Evolutionary conservation across 2,888 invertebrate genomes (phyloP).

Genomic region (Atrina japonica): DNA sequence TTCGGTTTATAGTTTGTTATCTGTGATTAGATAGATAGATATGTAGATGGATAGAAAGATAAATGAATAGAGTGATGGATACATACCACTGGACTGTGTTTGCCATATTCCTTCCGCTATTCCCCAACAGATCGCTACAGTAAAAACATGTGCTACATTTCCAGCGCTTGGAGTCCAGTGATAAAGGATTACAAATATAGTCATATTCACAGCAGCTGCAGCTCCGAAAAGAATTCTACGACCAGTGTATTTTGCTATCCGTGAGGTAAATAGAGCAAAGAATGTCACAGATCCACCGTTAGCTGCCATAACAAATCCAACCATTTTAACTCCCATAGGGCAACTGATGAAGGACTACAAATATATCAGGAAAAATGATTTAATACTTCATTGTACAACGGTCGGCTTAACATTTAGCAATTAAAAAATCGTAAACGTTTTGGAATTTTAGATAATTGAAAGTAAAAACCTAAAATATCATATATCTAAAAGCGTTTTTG

Average conservation of each 20-base stretch:
- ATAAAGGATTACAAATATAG: slow-evolving; percentile 56
- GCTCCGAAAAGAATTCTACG: slow-evolving; percentile 59
- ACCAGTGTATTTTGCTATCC: slow-evolving; percentile 60
- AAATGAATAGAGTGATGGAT: too few species aligned
- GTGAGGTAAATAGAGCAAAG: slow-evolving; percentile 60
- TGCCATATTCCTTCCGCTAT: slow-evolving; percentile 69
- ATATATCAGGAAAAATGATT: too few species aligned
- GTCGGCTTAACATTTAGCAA: too few species aligned
- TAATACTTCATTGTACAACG: too few species aligned
- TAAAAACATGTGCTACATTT: slow-evolving; percentile 52
- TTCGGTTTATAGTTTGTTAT: too few species aligned
- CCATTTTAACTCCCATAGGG: slow-evolving; percentile 66
- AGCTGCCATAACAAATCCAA: slow-evolving; percentile 71
- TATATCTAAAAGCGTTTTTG: too few species aligned
- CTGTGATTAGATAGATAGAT: too few species aligned
- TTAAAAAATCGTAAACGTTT: too few species aligned
- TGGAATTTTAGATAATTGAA: too few species aligned
- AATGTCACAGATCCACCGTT: slow-evolving; percentile 64
- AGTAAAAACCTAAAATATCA: too few species aligned
- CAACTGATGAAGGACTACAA: slow-evolving; percentile 71
- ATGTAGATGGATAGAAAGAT: too few species aligned
- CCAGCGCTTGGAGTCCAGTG: slow-evolving; percentile 56
- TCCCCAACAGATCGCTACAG: slow-evolving; percentile 65
- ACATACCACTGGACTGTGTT: too few species aligned
- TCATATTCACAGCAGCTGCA: slow-evolving; percentile 58